Conservation (phyloP, 2,888 invertebrate genomes). For the Dendrolimus pini region DNA sequence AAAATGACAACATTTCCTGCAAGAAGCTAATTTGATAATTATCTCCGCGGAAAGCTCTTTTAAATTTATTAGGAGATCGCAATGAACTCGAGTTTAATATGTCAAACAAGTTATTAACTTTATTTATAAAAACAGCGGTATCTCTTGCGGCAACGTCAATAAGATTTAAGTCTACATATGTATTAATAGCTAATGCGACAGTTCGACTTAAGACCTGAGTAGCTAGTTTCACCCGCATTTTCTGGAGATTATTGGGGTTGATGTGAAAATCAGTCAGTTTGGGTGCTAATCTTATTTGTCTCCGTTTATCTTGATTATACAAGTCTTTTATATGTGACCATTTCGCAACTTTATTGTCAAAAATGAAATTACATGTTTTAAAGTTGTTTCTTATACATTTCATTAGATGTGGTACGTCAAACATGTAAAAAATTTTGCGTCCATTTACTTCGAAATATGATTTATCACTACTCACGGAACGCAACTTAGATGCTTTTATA, state of each 20-base stretch:
- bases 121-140: constrained; percentile 12
- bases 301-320: constrained; percentile 5
- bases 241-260: constrained; percentile 17
- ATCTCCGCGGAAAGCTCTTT: constrained; percentile 10
- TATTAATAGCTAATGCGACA: constrained; percentile 10
- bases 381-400: constrained; percentile 13
- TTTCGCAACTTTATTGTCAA: constrained; percentile 4
- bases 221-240: constrained; percentile 15
- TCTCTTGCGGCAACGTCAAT: constrained; percentile 9
- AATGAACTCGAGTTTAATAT: constrained; percentile 14
- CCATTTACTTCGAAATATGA: constrained; percentile 12
- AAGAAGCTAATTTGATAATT: constrained; percentile 10
- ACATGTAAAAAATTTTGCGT: constrained; percentile 14
- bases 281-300: constrained; percentile 10
- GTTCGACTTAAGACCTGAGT: constrained; percentile 13
- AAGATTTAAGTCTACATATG: constrained; percentile 9
- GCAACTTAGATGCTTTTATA: constrained; percentile 4
- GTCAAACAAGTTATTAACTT: constrained; percentile 15
- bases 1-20: constrained; percentile 10
- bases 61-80: constrained; percentile 6
- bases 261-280: constrained; percentile 19
- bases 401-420: constrained; percentile 14
- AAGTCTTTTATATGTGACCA: constrained; percentile 4
- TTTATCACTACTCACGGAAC: constrained; percentile 4
- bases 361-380: constrained; percentile 9